phyloP scores from a whole-genome alignment of 2,888 invertebrate species.

The Dysmachus trigonus region DNA sequence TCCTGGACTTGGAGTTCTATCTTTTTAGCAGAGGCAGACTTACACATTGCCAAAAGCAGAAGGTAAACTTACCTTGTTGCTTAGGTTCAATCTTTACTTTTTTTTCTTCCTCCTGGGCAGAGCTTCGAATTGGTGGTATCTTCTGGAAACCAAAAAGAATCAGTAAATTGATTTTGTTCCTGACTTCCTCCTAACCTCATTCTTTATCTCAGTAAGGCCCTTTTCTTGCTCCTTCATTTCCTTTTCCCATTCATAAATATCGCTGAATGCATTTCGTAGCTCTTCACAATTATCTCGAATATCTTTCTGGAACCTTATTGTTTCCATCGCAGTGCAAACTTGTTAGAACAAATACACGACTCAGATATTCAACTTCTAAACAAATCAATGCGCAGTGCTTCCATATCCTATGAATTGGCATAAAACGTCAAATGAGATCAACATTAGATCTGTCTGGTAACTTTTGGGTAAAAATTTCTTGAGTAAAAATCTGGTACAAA shows the following conservation, averaged over 20 bases:
- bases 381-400: slow-evolving; percentile 21
- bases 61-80: not conserved
- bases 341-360: not conserved
- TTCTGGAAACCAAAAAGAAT: not conserved
- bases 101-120: not conserved
- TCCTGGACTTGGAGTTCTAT: no score
- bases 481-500: no score
- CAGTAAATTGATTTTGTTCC: not conserved
- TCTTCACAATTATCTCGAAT: slow-evolving; percentile 59
- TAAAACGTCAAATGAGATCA: not conserved
- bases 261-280: slow-evolving; percentile 56
- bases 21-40: no score
- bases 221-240: slow-evolving; percentile 61
- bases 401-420: not conserved
- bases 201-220: slow-evolving; percentile 52
- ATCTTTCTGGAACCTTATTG: slow-evolving; percentile 60
- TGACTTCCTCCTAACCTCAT: slow-evolving; percentile 38
- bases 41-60: not conserved
- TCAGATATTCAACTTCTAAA: not conserved
- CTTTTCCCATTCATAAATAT: slow-evolving; percentile 61
- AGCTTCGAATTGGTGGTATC: not conserved
- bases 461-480: no score
- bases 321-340: not conserved
- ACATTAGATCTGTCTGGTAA: no score
- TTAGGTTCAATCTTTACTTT: not conserved